These are phyloP conservation scores for Calliphora vicina DNA, from an alignment of 1,140 invertebrate species.

Conservation along the genomic window DNA sequence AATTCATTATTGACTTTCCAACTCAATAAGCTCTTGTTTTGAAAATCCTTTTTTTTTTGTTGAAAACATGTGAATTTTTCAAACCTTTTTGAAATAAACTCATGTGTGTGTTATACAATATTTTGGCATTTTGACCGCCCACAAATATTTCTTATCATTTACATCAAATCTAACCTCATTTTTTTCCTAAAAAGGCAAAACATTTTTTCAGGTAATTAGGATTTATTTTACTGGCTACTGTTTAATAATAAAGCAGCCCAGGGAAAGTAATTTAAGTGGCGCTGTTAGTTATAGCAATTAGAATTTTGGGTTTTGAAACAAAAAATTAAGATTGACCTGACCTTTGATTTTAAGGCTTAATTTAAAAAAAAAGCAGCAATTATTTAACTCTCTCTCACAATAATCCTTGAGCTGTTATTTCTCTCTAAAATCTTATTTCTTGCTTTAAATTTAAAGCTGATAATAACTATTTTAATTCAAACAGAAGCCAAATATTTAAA, in stretches of 20 bases:
- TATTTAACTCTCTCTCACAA: background rate
- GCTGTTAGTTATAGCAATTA: background rate
- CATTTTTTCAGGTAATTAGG: background rate
- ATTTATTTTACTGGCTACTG: background rate
- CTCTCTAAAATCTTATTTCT: background rate
- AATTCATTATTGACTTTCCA: no score
- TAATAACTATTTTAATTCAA: background rate
- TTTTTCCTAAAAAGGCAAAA: background rate
- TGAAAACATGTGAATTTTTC: background rate
- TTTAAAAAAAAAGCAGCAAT: background rate
- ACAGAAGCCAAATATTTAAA: background rate
- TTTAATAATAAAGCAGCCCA: background rate
- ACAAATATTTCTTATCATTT: background rate
- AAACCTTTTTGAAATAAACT: background rate
- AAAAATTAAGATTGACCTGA: background rate
- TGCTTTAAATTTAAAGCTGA: background rate
- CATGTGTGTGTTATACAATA: background rate
- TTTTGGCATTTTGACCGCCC: slow-evolving; percentile 6
- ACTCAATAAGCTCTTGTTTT: no score
- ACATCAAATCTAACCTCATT: background rate
- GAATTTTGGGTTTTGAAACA: background rate
- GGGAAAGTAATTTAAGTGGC: background rate
- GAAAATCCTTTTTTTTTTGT: no score
- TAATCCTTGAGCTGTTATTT: no score
- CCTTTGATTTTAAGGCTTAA: background rate